A percentile compares a stretch with the other conserved stretches of the same genome.
Evolutionary conservation across 2,113 vertebrate species (phyloP).

Genomic region (Lota lota): DNA sequence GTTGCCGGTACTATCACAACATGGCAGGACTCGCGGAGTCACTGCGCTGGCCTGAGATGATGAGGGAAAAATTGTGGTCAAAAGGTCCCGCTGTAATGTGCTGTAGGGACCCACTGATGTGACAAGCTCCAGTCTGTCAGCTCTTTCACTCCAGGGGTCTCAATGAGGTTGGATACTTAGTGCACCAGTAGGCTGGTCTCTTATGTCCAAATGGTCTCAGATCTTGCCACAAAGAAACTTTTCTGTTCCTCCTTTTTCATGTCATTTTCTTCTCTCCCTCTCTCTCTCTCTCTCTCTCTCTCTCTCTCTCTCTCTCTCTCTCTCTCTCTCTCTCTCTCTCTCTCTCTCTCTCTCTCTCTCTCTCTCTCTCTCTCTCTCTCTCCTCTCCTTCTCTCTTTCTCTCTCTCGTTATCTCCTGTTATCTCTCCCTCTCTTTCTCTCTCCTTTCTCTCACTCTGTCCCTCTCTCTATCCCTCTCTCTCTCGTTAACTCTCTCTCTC

Average conservation of each 20-base stretch:
- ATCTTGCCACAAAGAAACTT: constrained; percentile 21
- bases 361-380: not conserved
- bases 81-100: constrained; percentile 52
- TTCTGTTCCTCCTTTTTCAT: not conserved
- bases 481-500: not conserved
- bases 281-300: not conserved
- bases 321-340: not conserved
- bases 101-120: constrained; percentile 46
- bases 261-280: not conserved
- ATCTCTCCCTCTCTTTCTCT: too few species aligned
- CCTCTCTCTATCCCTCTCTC: too few species aligned
- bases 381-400: not conserved
- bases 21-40: constrained; percentile 13
- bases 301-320: not conserved
- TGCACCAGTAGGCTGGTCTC: constrained; percentile 31
- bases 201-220: constrained; percentile 38
- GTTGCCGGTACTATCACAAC: constrained; percentile 47
- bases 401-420: not conserved
- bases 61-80: constrained; percentile 67
- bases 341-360: not conserved
- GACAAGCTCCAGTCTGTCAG: constrained; percentile 53
- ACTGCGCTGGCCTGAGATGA: constrained; percentile 49
- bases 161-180: constrained; percentile 49
- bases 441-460: too few species aligned
- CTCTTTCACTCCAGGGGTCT: constrained; percentile 55